Conservation (phyloP, 2,113 vertebrate species). For the Aramus guarauna region DNA sequence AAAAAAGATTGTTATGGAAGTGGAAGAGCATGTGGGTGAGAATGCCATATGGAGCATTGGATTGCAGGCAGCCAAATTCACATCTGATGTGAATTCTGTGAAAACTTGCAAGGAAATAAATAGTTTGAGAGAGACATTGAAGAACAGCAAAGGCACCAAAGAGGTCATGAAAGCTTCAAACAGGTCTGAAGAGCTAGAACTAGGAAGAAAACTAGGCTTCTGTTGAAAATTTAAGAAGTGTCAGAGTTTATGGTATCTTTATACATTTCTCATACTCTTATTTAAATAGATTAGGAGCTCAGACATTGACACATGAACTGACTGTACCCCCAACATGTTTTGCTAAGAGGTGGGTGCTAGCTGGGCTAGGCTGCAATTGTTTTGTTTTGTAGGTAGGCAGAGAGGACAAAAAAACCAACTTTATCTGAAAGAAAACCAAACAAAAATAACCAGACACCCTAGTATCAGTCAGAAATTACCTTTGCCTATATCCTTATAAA, state of each 20-base stretch:
- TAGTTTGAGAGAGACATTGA: not conserved
- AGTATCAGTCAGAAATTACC: not conserved
- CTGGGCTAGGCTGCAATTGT: not conserved
- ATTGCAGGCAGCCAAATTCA: not conserved
- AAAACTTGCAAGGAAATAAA: slow-evolving; percentile 16
- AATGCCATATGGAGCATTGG: not conserved
- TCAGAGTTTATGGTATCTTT: not conserved
- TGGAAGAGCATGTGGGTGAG: not conserved
- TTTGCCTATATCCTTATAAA: not conserved
- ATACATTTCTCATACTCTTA: not conserved
- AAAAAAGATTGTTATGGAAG: not conserved
- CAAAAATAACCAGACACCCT: not conserved
- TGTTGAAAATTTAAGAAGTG: not conserved
- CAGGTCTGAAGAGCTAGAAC: not conserved
- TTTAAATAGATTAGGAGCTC: not conserved
- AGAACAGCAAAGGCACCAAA: not conserved
- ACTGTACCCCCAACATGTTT: not conserved
- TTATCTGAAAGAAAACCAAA: not conserved
- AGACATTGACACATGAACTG: not conserved
- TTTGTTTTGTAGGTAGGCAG: not conserved
- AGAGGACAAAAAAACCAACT: not conserved
- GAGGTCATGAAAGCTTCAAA: not conserved
- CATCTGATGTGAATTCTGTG: not conserved
- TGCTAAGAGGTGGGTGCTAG: not conserved
- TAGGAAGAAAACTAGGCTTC: not conserved